Base-by-base conservation (phyloP, 2,888 invertebrate genomes). In the Psylliodes chrysocephalus region DNA sequence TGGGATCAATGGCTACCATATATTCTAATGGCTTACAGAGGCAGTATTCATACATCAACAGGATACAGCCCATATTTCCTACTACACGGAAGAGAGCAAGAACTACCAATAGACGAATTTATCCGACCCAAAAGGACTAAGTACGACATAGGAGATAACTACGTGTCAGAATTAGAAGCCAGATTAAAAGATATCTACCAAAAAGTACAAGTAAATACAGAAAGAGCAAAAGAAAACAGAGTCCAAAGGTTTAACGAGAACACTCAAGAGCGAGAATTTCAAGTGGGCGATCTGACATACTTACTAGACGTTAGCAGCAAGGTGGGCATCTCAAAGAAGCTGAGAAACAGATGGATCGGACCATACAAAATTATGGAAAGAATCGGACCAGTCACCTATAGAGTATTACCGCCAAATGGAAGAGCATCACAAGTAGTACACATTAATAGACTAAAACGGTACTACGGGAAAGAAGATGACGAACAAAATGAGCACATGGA, bases 1-100 rank as follows among this genome's bases (percentile, higher is more conserved):
- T 79, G 76, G 76, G 77, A 78, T 44, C 30, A 64, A 14, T 71
- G 71, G 70, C 14, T 79, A 19, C 74, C 75, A 0, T 73, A 66
- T 44, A 71, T 69, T 0, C 25, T 75, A 42, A 71, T 75, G 69
- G 70, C 75, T 0, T 72, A 69, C 51, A 30, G 71, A 33, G 64
- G 18, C 6, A 56, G 28, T 12, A 35, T 47, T 33, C 35, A 57
- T 30, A 35, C 47, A 12, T 47, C 71, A 6, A 72, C 72, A 14
- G 66, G 66, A 2, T 56, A 69, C 14, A 71, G 64, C 1, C 72
- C 74, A 0, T 71, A 57, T 28, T 71, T 69, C 44, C 42, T 73
- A 30, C 8, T 73, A 15, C 66, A 71, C 54, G 71, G 73, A 6
- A 46, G 70, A 33, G 68, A 71, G 2, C 63, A 67, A 47, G 56